Percentiles rank a stretch among this genome's conserved stretches.
Conservation (phyloP, 2,888 invertebrate species). For the Ferdinandea cuprea region DNA sequence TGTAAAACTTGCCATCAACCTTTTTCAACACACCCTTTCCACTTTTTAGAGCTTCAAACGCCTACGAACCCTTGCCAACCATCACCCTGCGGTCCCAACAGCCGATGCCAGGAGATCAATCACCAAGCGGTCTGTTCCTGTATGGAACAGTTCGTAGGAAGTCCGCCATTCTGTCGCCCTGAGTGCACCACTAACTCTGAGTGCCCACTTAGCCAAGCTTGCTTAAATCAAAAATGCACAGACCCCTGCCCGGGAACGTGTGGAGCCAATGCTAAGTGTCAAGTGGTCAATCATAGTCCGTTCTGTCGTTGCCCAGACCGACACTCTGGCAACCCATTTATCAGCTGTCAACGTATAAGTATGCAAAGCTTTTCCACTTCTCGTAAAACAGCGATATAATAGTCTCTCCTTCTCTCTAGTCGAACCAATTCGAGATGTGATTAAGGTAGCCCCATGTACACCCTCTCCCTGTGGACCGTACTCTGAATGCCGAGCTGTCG, state of each 20-base stretch:
- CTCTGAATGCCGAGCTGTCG: conserved; percentile 86
- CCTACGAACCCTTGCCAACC: conserved; percentile 84
- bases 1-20: neutral
- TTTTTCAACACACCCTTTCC: conserved; percentile 57
- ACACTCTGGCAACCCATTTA: conserved; percentile 88
- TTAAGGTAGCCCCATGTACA: conserved; percentile 84
- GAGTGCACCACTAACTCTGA: conserved; percentile 90
- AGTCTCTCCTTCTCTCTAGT: conserved; percentile 57
- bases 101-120: conserved; percentile 86
- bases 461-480: conserved; percentile 88
- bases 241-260: conserved; percentile 90
- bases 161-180: conserved; percentile 88
- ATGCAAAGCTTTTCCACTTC: conserved; percentile 81
- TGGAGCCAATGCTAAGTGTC: conserved; percentile 88
- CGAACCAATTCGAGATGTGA: conserved; percentile 77
- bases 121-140: conserved; percentile 89
- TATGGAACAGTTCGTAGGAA: conserved; percentile 86
- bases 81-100: conserved; percentile 87
- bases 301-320: conserved; percentile 87
- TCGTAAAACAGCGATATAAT: neutral
- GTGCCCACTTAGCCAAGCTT: conserved; percentile 88
- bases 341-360: conserved; percentile 85
- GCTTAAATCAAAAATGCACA: conserved; percentile 88
- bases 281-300: conserved; percentile 90
- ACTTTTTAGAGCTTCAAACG: conserved; percentile 76